Evolutionary conservation across 2,888 invertebrate species (phyloP), one percentile per base, ranked within the genome.

Genomic region (Hydrotaea cyrtoneurina): DNA sequence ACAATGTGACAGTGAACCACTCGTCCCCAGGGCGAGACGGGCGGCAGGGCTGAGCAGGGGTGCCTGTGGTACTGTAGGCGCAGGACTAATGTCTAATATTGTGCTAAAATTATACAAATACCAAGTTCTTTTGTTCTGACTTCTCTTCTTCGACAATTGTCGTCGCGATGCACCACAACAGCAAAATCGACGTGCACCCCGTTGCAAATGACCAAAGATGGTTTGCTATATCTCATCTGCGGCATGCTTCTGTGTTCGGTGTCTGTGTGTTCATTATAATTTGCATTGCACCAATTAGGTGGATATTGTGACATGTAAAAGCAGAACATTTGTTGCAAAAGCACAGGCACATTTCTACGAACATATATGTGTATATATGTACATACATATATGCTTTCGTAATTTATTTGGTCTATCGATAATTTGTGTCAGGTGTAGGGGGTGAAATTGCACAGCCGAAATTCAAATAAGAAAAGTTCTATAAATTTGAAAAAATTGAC

Each of bases 31-130:
- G 50, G 66, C 23, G 69, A 11, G 53, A 26, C 55, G 36, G 7
- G 17, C 64, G 21, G 66, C 46, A 84, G 72, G 86, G 75, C 77
- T 31, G 23, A 53, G 76, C 80, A 46, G 81, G 77, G 80, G 76
- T 76, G 39, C 71, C 59, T n/a, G 26, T 36, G 21, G 55, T 73
- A 78, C 57, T 85, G 74, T 86, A 85, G 86, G 86, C 88, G 87
- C 88, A 87, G 88, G 87, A 88, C 87, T 73, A 82, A 66, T 75
- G 71, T 71, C 23, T 43, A 59, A 46, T 72, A 72, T 83, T 80
- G 78, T 80, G 26, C 85, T 85, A 85, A 80, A 85, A 72, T 85
- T 85, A 85, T 85, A 80, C 62, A 74, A 82, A 82, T 80, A 57
- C 39, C 79, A 74, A 77, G 57, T 53, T 62, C 62, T 80, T 74